Base-by-base conservation (phyloP, 2,888 invertebrate species). In the Conchocele bisecta region DNA sequence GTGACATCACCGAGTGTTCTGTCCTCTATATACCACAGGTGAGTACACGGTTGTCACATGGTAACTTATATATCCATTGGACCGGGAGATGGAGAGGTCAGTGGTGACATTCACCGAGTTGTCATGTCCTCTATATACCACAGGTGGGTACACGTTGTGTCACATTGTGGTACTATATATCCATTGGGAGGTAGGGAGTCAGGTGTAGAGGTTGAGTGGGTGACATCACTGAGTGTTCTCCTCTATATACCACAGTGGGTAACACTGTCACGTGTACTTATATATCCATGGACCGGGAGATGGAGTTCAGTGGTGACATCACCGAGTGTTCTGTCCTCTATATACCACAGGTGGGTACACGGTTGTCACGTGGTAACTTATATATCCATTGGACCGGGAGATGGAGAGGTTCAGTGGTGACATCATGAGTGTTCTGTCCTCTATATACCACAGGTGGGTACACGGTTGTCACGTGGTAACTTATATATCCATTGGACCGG, bases 201-300 rank as follows among this genome's bases (percentile, higher is more conserved):
- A n/a, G n/a, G 58, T 58, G 61, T 24, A 33, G 9, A 17, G 20
- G 31, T n/a, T 20, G 15, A 26, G 33, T 24, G 9, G 13, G n/a
- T 24, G n/a, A n/a, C n/a, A n/a, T n/a, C n/a, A n/a, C 15, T n/a
- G n/a, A 20, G 13, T 31, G 48, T 9, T 39, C 41, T 58, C 24
- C 35, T 20, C 22, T 46, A 33, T 35, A 44, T 31, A 44, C 7
- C 29, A 33, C 46, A 28, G 56, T n/a, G 15, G 20, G 22, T 6
- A 20, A 35, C 22, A 48, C 28, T 48, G 7, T 48, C 20, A 5
- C 4, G 26, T 22, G 5, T n/a, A n/a, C n/a, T n/a, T n/a, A n/a
- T n/a, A n/a, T n/a, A n/a, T n/a, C n/a, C n/a, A n/a, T n/a, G n/a
- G 92, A 93, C 74, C 93, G 94, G 75, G 96, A 96, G 81, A 91